Conservation (phyloP, 2,797 vertebrate species). For the Pteropus rufus region DNA sequence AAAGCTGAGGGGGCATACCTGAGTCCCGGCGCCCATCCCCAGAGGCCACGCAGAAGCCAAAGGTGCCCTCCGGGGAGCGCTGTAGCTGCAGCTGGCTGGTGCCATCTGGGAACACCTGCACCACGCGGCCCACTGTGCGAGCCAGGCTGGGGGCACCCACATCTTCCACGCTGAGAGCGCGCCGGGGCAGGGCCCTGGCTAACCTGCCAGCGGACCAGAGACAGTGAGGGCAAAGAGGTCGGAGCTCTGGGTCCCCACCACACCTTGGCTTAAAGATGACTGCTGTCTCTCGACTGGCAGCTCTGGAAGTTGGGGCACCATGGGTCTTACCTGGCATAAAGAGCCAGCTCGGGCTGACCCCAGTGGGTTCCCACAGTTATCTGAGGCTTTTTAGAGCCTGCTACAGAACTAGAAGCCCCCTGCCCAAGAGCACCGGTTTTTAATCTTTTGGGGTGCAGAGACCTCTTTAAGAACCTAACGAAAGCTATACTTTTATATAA, state of each 20-base stretch:
- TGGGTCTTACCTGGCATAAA: no score
- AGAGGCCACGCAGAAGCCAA: conserved; percentile 93
- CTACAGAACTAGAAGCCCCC: neutral
- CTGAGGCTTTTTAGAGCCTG: neutral
- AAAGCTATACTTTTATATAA: neutral
- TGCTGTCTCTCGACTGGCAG: neutral
- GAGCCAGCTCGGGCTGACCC: neutral
- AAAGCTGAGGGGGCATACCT: conserved; percentile 80
- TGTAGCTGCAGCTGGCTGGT: conserved; percentile 92
- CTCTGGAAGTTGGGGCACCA: neutral
- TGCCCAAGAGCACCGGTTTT: neutral
- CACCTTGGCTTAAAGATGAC: neutral
- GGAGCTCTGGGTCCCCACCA: neutral
- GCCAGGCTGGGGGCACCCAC: conserved; percentile 83
- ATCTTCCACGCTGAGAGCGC: conserved; percentile 88
- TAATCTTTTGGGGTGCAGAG: neutral
- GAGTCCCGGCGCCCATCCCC: conserved; percentile 92
- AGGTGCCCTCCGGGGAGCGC: conserved; percentile 87
- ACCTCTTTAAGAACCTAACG: neutral
- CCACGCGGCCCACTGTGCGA: conserved; percentile 87
- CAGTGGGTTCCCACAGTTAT: accelerated
- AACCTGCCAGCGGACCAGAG: neutral
- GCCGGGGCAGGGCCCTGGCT: conserved; percentile 69
- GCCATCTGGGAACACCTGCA: conserved; percentile 92
- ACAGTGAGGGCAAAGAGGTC: neutral